Conservation (phyloP, 2,888 invertebrate genomes). For the Deilephila porcellus region DNA sequence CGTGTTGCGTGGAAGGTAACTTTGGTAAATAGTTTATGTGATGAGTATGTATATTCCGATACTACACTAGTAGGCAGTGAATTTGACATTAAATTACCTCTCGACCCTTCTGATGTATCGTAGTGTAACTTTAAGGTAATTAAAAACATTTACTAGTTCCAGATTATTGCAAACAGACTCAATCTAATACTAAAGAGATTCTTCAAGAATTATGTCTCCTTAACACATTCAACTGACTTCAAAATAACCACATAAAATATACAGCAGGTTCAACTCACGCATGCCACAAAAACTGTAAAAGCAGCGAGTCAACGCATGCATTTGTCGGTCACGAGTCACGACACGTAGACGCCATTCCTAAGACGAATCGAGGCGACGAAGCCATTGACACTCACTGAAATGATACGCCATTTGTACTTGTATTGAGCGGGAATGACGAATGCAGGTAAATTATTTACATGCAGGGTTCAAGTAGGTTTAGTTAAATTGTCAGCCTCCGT, state of each 20-base stretch:
- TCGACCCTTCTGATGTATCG: too few relatives aligned
- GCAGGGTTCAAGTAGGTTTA: too few relatives aligned
- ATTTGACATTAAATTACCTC: background rate
- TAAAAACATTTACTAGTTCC: too few relatives aligned
- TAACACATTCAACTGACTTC: too few relatives aligned
- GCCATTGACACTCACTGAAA: too few relatives aligned
- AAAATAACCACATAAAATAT: background rate
- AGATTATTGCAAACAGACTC: too few relatives aligned
- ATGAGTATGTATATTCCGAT: background rate
- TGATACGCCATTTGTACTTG: too few relatives aligned
- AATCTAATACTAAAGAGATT: too few relatives aligned
- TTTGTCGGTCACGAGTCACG: conserved; percentile 48
- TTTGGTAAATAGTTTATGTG: background rate
- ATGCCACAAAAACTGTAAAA: background rate
- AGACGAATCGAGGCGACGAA: conserved; percentile 35
- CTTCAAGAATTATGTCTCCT: too few relatives aligned
- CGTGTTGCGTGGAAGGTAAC: conserved; percentile 1
- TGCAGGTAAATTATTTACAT: too few relatives aligned
- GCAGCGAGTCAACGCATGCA: conserved; percentile 36
- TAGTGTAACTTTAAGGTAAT: too few relatives aligned
- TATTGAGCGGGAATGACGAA: too few relatives aligned
- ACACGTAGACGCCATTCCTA: conserved; percentile 41
- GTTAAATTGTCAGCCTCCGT: background rate
- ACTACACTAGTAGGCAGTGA: background rate
- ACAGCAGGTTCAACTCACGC: background rate